Evolutionary conservation across 2,888 invertebrate species (phyloP).

Genomic region (Lasioglossum pauxillum): DNA sequence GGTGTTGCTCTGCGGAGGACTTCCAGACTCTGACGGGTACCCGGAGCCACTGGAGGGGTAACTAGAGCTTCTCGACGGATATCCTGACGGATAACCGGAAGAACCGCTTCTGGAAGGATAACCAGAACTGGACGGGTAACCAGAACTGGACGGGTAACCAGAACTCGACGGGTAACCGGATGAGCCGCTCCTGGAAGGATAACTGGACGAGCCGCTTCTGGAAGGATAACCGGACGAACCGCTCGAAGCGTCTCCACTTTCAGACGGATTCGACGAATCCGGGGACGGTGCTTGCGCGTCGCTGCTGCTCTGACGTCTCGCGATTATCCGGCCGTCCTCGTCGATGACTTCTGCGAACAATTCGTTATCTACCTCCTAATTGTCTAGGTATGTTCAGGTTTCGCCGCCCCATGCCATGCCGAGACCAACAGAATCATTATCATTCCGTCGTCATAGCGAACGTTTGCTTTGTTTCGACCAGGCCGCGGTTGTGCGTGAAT

Average conservation of each 20-base stretch:
- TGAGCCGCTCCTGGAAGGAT: constrained; percentile 48
- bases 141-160: constrained; percentile 35
- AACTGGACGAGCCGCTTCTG: constrained; percentile 34
- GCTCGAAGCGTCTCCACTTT: constrained; percentile 38
- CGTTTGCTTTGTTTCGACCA: constrained; percentile 12
- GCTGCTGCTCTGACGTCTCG: constrained; percentile 68
- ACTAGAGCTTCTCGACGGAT: constrained; percentile 1
- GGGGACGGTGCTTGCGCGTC: constrained; percentile 26
- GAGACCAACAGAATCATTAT: constrained; percentile 38
- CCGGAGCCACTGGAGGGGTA: not conserved
- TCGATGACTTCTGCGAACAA: constrained; percentile 80
- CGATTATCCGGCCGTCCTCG: constrained; percentile 66
- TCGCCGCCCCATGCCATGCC: constrained; percentile 64
- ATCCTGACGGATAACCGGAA: constrained; percentile 32
- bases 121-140: constrained; percentile 29
- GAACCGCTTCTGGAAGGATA: constrained; percentile 51
- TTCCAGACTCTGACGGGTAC: not conserved
- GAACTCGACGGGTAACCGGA: too few relatives aligned
- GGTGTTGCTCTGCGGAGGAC: not conserved
- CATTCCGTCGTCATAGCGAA: not conserved
- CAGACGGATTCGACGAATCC: constrained; percentile 35
- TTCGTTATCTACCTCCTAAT: constrained; percentile 74
- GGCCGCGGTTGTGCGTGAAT: not conserved
- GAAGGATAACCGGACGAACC: constrained; percentile 57
- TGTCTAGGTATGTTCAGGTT: constrained; percentile 38